Conservation (phyloP, 2,113 vertebrate species). For the Lepisosteus oculatus region DNA sequence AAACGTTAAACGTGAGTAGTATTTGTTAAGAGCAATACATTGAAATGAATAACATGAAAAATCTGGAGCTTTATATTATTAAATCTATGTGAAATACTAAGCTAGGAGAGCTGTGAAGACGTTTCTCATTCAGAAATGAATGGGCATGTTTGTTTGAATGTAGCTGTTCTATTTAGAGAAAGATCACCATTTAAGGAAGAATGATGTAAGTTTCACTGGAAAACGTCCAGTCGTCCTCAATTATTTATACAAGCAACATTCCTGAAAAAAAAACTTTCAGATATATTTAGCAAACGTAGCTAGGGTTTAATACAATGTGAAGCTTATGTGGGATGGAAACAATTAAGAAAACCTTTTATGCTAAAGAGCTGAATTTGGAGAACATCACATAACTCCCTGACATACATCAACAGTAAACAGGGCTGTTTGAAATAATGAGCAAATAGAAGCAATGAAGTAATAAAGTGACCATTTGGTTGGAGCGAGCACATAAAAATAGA, state of each 20-base stretch:
- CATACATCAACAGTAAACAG: constrained; percentile 30
- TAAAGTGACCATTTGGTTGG: constrained; percentile 47
- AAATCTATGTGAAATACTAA: constrained; percentile 15
- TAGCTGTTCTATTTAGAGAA: constrained; percentile 53
- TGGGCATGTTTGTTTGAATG: constrained; percentile 49
- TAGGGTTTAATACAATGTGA: constrained; percentile 51
- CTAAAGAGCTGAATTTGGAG: constrained; percentile 18
- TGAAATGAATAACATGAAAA: no score
- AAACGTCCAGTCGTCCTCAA: constrained; percentile 50
- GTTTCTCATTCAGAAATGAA: constrained; percentile 47
- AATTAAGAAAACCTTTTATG: constrained; percentile 18
- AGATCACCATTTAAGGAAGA: constrained; percentile 76
- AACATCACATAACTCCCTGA: constrained; percentile 33
- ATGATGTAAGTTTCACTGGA: constrained; percentile 69
- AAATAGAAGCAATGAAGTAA: constrained; percentile 41
- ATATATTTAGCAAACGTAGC: constrained; percentile 66
- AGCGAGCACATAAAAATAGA: constrained; percentile 42
- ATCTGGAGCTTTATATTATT: no score
- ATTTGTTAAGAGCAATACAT: no score
- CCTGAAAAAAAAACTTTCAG: constrained; percentile 55
- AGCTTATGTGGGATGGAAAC: constrained; percentile 55
- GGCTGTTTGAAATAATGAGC: constrained; percentile 1
- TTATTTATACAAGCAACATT: constrained; percentile 71
- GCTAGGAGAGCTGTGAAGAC: constrained; percentile 36
- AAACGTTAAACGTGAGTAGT: no score